Percentiles rank a stretch among this genome's conserved stretches.
Evolutionary conservation across 2,113 vertebrate genomes (phyloP).

Genomic region (Ancistrus triradiatus): DNA sequence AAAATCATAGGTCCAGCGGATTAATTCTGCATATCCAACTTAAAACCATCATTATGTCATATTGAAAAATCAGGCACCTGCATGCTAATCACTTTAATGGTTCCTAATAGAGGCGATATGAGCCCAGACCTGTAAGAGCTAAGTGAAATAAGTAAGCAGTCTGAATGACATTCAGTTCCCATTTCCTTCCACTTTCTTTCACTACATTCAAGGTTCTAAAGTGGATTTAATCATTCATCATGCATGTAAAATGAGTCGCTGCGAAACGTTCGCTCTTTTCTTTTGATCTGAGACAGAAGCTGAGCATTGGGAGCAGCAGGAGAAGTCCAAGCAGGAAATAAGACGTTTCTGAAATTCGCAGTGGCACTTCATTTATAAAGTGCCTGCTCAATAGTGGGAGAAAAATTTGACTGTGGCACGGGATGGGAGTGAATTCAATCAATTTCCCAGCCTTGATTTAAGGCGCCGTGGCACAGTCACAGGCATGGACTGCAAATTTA

Average conservation of each 20-base stretch:
- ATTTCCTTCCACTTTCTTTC: not conserved
- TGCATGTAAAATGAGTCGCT: not conserved
- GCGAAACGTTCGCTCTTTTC: conserved; percentile 1
- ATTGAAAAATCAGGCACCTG: too few species aligned
- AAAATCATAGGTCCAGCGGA: too few species aligned
- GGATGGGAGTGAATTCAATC: conserved; percentile 46
- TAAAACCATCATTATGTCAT: too few species aligned
- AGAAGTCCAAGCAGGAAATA: conserved; percentile 23
- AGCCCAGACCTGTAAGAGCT: too few species aligned
- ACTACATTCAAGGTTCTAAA: not conserved
- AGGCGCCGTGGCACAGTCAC: conserved; percentile 42
- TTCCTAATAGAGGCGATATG: too few species aligned
- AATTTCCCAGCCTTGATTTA: conserved; percentile 47
- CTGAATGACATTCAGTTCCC: not conserved
- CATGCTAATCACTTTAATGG: too few species aligned
- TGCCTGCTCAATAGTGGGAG: conserved; percentile 44
- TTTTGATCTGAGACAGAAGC: conserved; percentile 19
- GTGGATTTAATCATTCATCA: conserved; percentile 13
- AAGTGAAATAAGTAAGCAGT: too few species aligned
- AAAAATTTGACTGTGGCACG: conserved; percentile 37
- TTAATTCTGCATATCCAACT: too few species aligned
- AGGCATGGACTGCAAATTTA: conserved; percentile 30
- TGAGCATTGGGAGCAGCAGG: not conserved
- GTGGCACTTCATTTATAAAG: conserved; percentile 48
- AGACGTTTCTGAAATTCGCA: conserved; percentile 39